Base-by-base conservation (phyloP, 2,113 vertebrate genomes). In the Percina caprodes region DNA sequence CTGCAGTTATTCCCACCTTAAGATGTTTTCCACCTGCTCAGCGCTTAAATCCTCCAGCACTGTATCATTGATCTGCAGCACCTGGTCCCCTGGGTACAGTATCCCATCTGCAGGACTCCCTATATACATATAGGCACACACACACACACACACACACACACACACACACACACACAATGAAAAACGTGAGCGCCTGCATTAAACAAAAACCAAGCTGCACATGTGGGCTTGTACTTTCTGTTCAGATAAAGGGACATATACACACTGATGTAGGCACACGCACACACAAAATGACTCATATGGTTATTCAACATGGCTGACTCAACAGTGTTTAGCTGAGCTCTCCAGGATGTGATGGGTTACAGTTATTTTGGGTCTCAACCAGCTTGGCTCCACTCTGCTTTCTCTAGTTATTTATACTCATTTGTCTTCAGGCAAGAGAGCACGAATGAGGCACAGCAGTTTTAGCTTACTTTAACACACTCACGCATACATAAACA, bases 21-120 rank as follows among this genome's bases (percentile, higher is more conserved):
- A 94, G 90, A 98, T 94, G 85, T 94, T 85, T 24, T 95, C 93
- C 0, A 95, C 95, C 83, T 95, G 93, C 59, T 98, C 96, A 0
- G 90, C 86, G n/a, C 95, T 96, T 74, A 97, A 0, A 33, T 96
- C 94, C 3, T 97, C 96, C 24, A 96, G 88, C 0, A 74, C 45
- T 9, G 89, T 94, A 2, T 96, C 94, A 91, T 99, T 99, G 84
- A 99, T 96, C 66, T 88, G 94, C 77, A 99, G 85, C 58, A 99
- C 94, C 79, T 98, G 98, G 89, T 99, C 98, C 0, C 97, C 97
- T 0, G 96, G 96, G 91, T 93, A 95, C 75, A 99, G 96, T 83
- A 97, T 97, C 80, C 98, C 97, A 0, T 99, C 97, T 4, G 97
- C 97, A 0, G 96, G 96, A 86, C 98, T 96, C 77, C 97, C 98